Base-by-base conservation (phyloP, 2,797 vertebrate genomes). In the Octomys mimax region DNA sequence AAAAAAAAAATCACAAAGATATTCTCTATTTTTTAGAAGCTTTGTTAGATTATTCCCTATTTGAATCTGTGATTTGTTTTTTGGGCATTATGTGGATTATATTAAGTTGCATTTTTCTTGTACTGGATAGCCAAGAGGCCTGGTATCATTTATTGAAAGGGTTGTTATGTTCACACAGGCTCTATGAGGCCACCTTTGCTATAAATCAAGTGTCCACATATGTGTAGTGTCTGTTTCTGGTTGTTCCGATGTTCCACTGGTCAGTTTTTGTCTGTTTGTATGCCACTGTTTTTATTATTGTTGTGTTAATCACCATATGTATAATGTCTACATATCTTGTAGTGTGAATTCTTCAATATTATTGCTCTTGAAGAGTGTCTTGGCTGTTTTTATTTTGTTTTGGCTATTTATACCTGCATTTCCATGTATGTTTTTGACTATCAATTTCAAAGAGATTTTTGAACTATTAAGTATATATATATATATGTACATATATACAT, bases 331-430 rank as follows among this genome's bases (percentile, higher is more conserved):
- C 18, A 33, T 52, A 52, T 28, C 33, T 80, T 61, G 8, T 49
- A 80, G 33, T 71, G 19, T 79, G 36, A 39, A n/a, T 81, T 5
- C 42, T 42, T 42, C 28, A 87, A 36, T 75, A 87, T 87, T 75
- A 18, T 87, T 80, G 2, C 79, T 68, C 57, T 93, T 93, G n/a
- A 88, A 93, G 33, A 81, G 33, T 93, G 2, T 88, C 19, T 81
- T 93, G 46, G 7, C 24, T 93, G 13, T 73, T 82, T 77, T 57
- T 93, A 19, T 73, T 82, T 77, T 93, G 2, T 88, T 18, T 81
- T 93, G 46, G 11, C 24, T 93, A 19, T 73, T 82, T 77, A 18
- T 57, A 57, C 54, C 19, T 73, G 11, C 14, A 54, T 82, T 82
- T 88, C 28, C 59, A 36, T 82, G 19, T 75, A 57, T 64, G n/a